Evolutionary conservation across 1,140 invertebrate species (phyloP).

Genomic region (Drosophila littoralis): DNA sequence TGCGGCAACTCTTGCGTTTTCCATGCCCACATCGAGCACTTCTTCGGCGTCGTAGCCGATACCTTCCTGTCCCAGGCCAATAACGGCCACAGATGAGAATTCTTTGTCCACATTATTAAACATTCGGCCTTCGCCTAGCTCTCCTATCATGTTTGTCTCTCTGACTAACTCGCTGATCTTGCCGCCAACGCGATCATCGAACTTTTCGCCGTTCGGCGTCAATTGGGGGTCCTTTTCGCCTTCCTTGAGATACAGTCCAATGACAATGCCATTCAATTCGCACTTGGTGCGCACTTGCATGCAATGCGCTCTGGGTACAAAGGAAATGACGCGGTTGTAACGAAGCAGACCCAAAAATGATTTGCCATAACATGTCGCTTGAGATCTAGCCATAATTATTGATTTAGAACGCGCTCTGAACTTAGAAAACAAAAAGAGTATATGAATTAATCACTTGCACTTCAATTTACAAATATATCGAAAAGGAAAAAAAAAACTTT

Average conservation of each 20-base stretch:
- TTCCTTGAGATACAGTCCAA: slow-evolving; percentile 78
- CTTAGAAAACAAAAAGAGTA: not conserved
- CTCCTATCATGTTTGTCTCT: slow-evolving; percentile 57
- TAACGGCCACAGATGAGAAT: slow-evolving; percentile 87
- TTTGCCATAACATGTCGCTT: slow-evolving; percentile 9
- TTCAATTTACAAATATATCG: slow-evolving; percentile 8
- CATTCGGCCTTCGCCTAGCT: slow-evolving; percentile 85
- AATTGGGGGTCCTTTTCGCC: slow-evolving; percentile 86
- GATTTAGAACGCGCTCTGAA: slow-evolving; percentile 39
- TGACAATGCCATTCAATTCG: slow-evolving; percentile 44
- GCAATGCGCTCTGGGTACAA: not conserved
- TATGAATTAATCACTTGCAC: slow-evolving; percentile 8
- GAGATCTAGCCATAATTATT: slow-evolving; percentile 35
- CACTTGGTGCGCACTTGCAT: slow-evolving; percentile 44
- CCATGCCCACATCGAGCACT: slow-evolving; percentile 87
- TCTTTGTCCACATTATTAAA: slow-evolving; percentile 87
- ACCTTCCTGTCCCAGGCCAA: slow-evolving; percentile 88
- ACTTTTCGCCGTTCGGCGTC: slow-evolving; percentile 61
- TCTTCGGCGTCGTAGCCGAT: slow-evolving; percentile 87
- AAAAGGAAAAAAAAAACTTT: slow-evolving; percentile 11
- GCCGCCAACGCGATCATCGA: slow-evolving; percentile 71
- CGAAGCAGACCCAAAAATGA: slow-evolving; percentile 28
- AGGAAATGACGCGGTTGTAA: not conserved
- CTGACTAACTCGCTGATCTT: slow-evolving; percentile 66
- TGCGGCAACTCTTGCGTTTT: slow-evolving; percentile 84